Conservation (phyloP, 1,140 invertebrate genomes). For the Papilio machaon region DNA sequence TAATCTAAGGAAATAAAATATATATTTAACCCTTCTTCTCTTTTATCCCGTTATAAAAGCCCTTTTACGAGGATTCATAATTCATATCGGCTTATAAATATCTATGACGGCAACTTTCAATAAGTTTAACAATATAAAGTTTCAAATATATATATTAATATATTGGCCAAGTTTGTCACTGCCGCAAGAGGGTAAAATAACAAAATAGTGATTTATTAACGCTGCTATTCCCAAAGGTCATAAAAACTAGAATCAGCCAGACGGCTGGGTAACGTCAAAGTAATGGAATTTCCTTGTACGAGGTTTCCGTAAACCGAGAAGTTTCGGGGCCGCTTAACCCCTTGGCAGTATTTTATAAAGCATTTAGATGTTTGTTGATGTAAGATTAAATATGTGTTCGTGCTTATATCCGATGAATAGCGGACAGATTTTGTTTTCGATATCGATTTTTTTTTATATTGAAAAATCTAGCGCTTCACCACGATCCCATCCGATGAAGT, state of each 20-base stretch:
- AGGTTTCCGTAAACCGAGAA: constrained; percentile 58
- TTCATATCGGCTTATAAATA: neutral
- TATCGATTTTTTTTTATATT: neutral
- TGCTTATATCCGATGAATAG: neutral
- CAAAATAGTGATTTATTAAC: constrained; percentile 57
- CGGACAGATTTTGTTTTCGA: neutral
- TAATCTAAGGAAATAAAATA: neutral
- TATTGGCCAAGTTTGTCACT: constrained; percentile 3
- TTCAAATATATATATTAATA: neutral
- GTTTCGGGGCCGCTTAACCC: constrained; percentile 64
- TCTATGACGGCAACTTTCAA: neutral
- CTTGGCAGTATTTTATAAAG: constrained; percentile 60
- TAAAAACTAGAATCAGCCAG: constrained; percentile 54
- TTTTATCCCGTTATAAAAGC: neutral
- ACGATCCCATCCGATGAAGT: too few relatives aligned
- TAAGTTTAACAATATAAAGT: constrained; percentile 24
- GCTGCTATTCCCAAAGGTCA: constrained; percentile 54
- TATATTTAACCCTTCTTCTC: neutral
- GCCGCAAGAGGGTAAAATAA: neutral
- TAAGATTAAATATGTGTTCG: constrained; percentile 38
- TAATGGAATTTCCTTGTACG: constrained; percentile 73
- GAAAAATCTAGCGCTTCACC: too few relatives aligned
- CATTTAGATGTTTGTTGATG: constrained; percentile 46
- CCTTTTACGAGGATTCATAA: neutral
- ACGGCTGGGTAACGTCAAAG: constrained; percentile 50